Base-by-base conservation (phyloP, 2,113 vertebrate species). In the Ptychochromis oligacanthus region DNA sequence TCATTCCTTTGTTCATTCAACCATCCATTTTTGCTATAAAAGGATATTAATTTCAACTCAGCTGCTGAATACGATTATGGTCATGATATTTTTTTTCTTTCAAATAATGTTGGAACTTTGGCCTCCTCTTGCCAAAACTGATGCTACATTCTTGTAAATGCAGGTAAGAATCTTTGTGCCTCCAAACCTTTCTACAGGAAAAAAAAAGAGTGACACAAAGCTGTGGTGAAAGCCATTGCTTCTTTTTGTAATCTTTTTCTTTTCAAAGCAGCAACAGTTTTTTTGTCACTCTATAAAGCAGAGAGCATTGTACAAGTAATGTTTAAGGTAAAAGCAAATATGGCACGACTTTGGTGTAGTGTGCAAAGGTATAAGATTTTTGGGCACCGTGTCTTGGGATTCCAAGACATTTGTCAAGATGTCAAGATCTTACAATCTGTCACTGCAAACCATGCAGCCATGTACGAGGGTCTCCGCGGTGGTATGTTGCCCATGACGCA, bases 401-500 rank as follows among this genome's bases (percentile, higher is more conserved):
- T 72, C 5, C 12, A 11, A 14, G 18, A 28, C 46, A 54, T 70
- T n/a, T 76, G 40, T 49, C 18, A 80, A 52, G 28, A 82, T 75
- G 88, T 83, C 81, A 80, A 82, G 54, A 77, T 82, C 65, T 62
- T 43, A 72, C 82, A 94, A 85, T 93, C 89, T 94, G 91, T 91
- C 84, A 28, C 20, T 54, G 76, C 81, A 79, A 64, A 70, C 49
- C 26, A 58, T 84, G 81, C 83, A 83, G 82, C 26, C 88, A 86
- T 87, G 83, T 81, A 78, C 80, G 74, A 90, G 89, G 92, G 88
- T 90, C 92, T 95, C 92, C 87, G 22, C 10, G 28, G 79, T 31
- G 85, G 60, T 89, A 89, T 80, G 75, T 83, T 90, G 86, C 62
- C 88, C 72, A 17, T 95, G 95, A 96, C 91, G 90, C 93, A 91